Base-by-base conservation (phyloP, 2,888 invertebrate species). In the Sycophila texana region DNA sequence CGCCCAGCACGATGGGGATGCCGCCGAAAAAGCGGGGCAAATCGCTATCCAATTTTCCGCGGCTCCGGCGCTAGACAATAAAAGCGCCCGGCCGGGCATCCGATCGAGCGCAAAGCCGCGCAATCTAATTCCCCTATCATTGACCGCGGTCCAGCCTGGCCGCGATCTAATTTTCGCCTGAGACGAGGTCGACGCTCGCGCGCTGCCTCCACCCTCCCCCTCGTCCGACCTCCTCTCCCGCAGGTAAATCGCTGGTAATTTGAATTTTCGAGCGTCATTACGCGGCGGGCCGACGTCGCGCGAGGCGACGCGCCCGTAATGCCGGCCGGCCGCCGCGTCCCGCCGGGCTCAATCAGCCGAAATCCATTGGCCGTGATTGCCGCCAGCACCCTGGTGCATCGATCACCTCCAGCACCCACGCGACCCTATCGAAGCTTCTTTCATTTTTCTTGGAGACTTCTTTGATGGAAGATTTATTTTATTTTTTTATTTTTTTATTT, bases 271-370 rank as follows among this genome's bases (percentile, higher is more conserved):
- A 47, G 63, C 63, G 47, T 63, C 60, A 20, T 60, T n/a, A 16
- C 51, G 22, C n/a, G 14, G 16, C 22, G 10, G 49, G 60, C 74
- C 13, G 26, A n/a, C 60, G 63, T 74, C 74, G n/a, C 49, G 63
- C 30, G 22, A n/a, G 47, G 18, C 55, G 74, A 65, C 51, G 53
- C 55, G 57, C 12, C 58, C 60, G 67, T 68, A 61, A 61, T 75
- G 58, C 51, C 68, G 12, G 14, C 7, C 4, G 39, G 51, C 30
- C 49, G 51, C 12, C 57, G 30, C 53, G 67, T 47, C 61, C 77
- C 51, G 75, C 22, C 55, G 39, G 53, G 73, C 66, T 74, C 74
- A 79, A 79, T 79, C 74, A 65, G 65, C 53, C 26, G 65, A 74
- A 39, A 74, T 70, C 74, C 63, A 79, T 74, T 74, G 58, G 70